Evolutionary conservation across 1,140 invertebrate genomes (phyloP).

Genomic region (Mactra quadrangularis): DNA sequence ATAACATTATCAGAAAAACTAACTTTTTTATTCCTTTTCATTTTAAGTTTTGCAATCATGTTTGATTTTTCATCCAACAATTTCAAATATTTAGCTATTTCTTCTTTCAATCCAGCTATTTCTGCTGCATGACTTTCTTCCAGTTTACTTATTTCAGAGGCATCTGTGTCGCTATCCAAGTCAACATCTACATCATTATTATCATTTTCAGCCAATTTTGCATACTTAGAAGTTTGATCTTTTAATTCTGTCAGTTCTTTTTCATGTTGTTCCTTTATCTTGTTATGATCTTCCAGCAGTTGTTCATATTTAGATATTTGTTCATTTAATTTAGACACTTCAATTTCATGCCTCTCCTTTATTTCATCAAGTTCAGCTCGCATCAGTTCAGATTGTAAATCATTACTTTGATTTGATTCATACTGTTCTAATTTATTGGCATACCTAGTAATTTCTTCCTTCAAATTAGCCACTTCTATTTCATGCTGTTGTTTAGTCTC

Average conservation of each 20-base stretch:
- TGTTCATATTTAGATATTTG: not conserved
- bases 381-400: not conserved
- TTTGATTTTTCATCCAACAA: too few species aligned
- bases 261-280: constrained; percentile 9
- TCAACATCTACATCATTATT: too few species aligned
- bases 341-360: constrained; percentile 27
- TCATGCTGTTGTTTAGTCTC: not conserved
- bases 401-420: too few species aligned
- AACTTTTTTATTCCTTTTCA: constrained; percentile 1
- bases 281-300: not conserved
- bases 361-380: constrained; percentile 57
- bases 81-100: too few species aligned
- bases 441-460: too few species aligned
- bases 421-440: too few species aligned
- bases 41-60: too few species aligned
- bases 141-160: too few species aligned
- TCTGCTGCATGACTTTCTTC: too few species aligned
- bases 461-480: constrained; percentile 5
- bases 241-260: not conserved
- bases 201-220: too few species aligned
- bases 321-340: not conserved
- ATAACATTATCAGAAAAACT: constrained; percentile 30
- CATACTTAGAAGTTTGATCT: not conserved
- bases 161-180: too few species aligned
- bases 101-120: too few species aligned